Evolutionary conservation across 1,140 invertebrate species (phyloP).

Genomic region (Atta texana): DNA sequence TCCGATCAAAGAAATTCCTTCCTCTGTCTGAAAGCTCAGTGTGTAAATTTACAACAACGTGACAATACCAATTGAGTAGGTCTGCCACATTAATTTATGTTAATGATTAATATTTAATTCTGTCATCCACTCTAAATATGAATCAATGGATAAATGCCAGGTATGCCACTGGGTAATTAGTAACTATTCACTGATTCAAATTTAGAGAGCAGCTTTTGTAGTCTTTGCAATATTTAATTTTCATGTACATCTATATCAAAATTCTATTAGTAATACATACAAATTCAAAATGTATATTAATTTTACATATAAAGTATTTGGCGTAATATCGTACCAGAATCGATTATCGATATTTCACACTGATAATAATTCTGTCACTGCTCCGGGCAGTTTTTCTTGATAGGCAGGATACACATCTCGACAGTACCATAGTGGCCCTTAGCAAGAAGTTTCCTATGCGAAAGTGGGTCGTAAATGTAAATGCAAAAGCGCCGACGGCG

Average conservation of each 20-base stretch:
- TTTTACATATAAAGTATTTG: neutral
- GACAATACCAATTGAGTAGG: no score
- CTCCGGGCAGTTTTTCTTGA: conserved; percentile 3
- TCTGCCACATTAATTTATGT: no score
- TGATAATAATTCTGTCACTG: neutral
- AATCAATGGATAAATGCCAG: no score
- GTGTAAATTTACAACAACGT: no score
- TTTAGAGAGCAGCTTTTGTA: no score
- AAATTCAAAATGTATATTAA: neutral
- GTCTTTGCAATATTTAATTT: no score
- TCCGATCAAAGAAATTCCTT: neutral
- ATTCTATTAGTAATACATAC: neutral
- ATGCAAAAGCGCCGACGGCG: conserved; percentile 28
- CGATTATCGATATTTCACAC: neutral
- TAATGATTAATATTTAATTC: no score
- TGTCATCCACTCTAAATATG: no score
- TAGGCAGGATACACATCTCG: neutral
- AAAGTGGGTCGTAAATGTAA: conserved; percentile 54
- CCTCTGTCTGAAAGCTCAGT: neutral
- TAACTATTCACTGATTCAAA: no score
- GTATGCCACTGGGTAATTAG: no score
- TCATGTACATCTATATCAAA: no score
- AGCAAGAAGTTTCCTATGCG: conserved; percentile 14
- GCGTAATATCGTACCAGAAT: neutral
- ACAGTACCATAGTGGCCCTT: conserved; percentile 27